Evolutionary conservation across 1,140 invertebrate genomes (phyloP), one percentile per base, ranked within the genome.

Genomic region (Pseudobourletiella spinata): DNA sequence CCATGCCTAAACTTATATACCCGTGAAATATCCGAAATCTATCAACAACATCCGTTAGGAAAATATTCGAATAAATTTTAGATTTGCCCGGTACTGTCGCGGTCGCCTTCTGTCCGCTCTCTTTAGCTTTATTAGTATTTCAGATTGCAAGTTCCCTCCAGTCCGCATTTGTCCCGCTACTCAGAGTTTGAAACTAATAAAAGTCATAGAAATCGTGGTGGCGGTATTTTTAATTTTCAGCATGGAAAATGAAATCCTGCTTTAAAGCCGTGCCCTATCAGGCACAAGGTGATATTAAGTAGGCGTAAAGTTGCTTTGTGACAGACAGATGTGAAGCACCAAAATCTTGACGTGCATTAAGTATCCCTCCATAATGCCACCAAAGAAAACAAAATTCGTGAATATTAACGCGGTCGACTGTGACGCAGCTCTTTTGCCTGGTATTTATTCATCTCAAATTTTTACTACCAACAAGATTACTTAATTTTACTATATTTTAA

Each of bases 301-400:
- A n/a, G n/a, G n/a, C n/a, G n/a, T 48, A 48, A 11, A 48, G 44
- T 6, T 11, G 6, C 22, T 48, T 6, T 48, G 8, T 48, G 6
- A 11, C 44, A 11, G 6, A 48, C 44, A 11, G 6, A 15, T 48
- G 44, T 48, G 18, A 11, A 15, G 11, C 11, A 39, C 35, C n/a
- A 11, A n/a, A 11, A n/a, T n/a, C n/a, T n/a, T 11, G n/a, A 39
- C n/a, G 11, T 39, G 11, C 44, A 11, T 6, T 22, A 48, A 11
- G 6, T 48, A n/a, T 11, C 35, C 35, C 11, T 11, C 11, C 35
- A 61, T 18, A 2, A 65, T 65, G 67, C 64, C 63, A 57, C 67
- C 55, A 51, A 69, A 69, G 58, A 69, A 69, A 48, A 69, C 63
- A 14, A 69, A 69, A 39, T 69, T 65, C 48, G 64, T 66, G 3